A percentile compares a stretch with the other conserved stretches of the same genome.
Conservation (phyloP, 2,888 invertebrate species). For the Habrosyne pyritoides region DNA sequence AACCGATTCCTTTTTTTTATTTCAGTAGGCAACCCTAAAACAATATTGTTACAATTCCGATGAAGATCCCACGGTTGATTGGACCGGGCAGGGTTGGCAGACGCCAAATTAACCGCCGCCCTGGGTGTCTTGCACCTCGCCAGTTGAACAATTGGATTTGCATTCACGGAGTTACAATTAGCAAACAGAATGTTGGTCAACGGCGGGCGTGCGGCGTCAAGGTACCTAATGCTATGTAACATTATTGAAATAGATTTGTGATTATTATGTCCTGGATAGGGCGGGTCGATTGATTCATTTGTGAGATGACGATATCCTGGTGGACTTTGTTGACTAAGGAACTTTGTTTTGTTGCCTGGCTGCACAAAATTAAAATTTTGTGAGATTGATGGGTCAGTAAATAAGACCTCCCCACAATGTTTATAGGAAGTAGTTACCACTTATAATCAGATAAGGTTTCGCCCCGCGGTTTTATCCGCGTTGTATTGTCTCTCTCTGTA, state of each 20-base stretch:
- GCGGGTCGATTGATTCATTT: background rate
- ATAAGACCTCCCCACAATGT: too few relatives aligned
- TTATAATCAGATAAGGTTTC: too few relatives aligned
- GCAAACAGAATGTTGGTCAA: slow-evolving; percentile 30
- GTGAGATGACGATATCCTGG: too few relatives aligned
- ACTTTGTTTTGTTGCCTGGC: too few relatives aligned
- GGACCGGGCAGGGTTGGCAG: slow-evolving; percentile 32
- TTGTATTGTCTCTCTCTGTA: too few relatives aligned
- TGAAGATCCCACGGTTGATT: slow-evolving; percentile 34
- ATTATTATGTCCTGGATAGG: background rate
- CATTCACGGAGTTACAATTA: slow-evolving; percentile 53
- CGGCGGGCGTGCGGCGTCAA: slow-evolving; percentile 21
- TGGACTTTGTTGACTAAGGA: too few relatives aligned
- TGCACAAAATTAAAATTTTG: too few relatives aligned
- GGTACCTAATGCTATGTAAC: slow-evolving; percentile 23
- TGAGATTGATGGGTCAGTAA: too few relatives aligned
- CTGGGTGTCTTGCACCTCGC: slow-evolving; percentile 26
- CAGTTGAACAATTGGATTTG: slow-evolving; percentile 42
- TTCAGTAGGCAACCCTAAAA: slow-evolving; percentile 25
- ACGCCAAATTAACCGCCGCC: slow-evolving; percentile 22
- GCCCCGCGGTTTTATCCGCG: too few relatives aligned
- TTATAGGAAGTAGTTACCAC: too few relatives aligned
- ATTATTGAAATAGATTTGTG: background rate
- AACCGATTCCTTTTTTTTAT: slow-evolving; percentile 17
- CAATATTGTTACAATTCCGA: slow-evolving; percentile 33